Evolutionary conservation across 2,797 vertebrate species (phyloP).

Genomic region (Melanotaenia boesemani): DNA sequence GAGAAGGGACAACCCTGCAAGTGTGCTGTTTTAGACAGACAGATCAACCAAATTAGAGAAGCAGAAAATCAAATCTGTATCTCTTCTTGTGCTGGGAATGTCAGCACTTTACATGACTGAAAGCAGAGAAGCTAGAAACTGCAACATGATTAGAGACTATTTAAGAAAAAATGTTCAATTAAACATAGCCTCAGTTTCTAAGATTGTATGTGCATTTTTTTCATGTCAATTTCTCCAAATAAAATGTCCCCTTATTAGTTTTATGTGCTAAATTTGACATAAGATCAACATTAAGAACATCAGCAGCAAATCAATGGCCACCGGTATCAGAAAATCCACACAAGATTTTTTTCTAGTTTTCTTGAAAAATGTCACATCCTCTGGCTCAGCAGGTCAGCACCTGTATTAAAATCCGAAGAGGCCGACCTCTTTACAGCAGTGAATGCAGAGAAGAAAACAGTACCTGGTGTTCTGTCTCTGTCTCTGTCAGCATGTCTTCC

Average conservation of each 20-base stretch:
- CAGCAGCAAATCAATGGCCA: too few species aligned
- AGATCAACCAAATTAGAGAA: neutral
- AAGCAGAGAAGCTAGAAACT: too few species aligned
- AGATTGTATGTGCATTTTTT: neutral
- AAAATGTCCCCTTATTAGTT: too few species aligned
- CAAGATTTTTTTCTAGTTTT: neutral
- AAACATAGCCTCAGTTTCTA: neutral
- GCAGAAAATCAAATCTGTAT: neutral
- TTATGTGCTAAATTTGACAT: too few species aligned
- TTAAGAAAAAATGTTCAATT: too few species aligned
- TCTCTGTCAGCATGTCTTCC: conserved; percentile 9
- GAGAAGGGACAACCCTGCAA: neutral
- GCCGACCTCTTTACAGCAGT: neutral
- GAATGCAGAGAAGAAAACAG: conserved; percentile 2
- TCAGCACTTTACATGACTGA: neutral
- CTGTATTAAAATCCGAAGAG: neutral
- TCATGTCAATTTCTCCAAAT: too few species aligned
- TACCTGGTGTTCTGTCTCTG: conserved; percentile 24
- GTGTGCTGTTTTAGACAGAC: neutral
- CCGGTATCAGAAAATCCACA: too few species aligned
- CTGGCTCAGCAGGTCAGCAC: neutral
- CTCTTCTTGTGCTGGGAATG: neutral
- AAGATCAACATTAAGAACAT: too few species aligned
- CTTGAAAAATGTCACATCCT: neutral
- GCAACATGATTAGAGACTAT: too few species aligned